Conservation (phyloP, 23 tunicate genomes). For the Pegea sp. region DNA sequence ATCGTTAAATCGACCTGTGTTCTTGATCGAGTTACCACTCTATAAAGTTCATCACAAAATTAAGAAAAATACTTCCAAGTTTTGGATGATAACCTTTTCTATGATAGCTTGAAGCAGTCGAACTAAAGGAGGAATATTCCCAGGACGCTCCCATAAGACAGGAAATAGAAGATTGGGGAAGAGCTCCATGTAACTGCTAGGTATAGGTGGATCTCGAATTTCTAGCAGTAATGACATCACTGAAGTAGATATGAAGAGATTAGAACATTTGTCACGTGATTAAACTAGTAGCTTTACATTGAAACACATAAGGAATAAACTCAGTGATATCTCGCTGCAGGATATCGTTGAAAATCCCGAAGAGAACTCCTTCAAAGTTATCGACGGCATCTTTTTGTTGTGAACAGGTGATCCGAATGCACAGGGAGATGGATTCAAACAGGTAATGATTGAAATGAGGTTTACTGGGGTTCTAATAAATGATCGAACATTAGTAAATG, state of each 20-base stretch:
- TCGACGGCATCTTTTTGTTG: conserved; percentile 25
- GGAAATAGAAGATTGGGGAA: conserved; percentile 64
- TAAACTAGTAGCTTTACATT: conserved; percentile 9
- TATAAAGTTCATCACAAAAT: too few relatives aligned
- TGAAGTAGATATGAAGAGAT: neutral
- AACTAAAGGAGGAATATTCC: conserved; percentile 69
- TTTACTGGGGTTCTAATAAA: conserved; percentile 55
- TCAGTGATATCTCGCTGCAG: conserved; percentile 64
- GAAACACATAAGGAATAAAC: conserved; percentile 94
- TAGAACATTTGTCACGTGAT: neutral
- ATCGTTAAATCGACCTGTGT: conserved; percentile 26
- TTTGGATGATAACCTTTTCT: conserved; percentile 59
- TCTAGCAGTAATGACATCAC: conserved; percentile 82
- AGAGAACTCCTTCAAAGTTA: conserved; percentile 57
- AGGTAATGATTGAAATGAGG: conserved; percentile 91
- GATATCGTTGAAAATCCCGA: conserved; percentile 52
- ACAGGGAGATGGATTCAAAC: conserved; percentile 63
- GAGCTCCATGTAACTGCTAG: conserved; percentile 53
- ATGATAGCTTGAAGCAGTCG: conserved; percentile 71
- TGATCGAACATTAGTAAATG: neutral
- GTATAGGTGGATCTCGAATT: conserved; percentile 57
- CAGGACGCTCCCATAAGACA: conserved; percentile 79
- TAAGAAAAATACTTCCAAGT: too few relatives aligned
- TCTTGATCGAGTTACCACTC: conserved; percentile 26
- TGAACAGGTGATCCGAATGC: conserved; percentile 65